Base-by-base conservation (phyloP, 2,888 invertebrate species). In the Erebia epiphron region DNA sequence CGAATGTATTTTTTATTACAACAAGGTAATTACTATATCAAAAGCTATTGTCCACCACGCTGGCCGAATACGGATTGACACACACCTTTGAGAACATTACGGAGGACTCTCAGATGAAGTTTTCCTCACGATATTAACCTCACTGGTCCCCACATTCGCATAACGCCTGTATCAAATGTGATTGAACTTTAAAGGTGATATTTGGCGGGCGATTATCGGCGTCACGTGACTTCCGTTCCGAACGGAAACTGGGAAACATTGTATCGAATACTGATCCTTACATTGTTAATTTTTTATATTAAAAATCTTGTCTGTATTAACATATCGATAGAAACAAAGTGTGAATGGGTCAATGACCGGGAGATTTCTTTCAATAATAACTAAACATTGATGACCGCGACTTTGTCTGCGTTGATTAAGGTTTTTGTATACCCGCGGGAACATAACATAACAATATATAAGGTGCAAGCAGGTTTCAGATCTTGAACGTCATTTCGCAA, bases 161-260 rank as follows among this genome's bases (percentile, higher is more conserved):
- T n/a, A 58, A 56, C 60, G 63, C 56, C 21, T 60, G 41, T 60
- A 60, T 16, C 61, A 62, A 67, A 67, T 79, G 83, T 80, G 80
- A 80, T 69, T 80, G 80, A 84, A 81, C 83, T 75, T 66, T 71
- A 77, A 77, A 82, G 58, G 74, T 78, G 76, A 80, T 82, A 75
- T 79, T 80, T 78, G 79, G 79, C 80, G 76, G 77, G 64, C 74
- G 76, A 79, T 85, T 76, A 85, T 83, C 83, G 72, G 68, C 63
- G 72, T 72, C 72, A 77, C 82, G 80, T 77, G 77, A 81, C 83
- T 83, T 86, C 86, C 86, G 60, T 70, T 74, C 46, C 77, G 78
- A 77, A 77, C 82, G 86, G 86, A 86, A 81, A 75, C 70, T 72
- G 68, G 61, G 64, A 72, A 74, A 75, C 75, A 75, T 52, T 73